Conservation (phyloP, 2,888 invertebrate species). For the Acanthacorydalis orientalis region DNA sequence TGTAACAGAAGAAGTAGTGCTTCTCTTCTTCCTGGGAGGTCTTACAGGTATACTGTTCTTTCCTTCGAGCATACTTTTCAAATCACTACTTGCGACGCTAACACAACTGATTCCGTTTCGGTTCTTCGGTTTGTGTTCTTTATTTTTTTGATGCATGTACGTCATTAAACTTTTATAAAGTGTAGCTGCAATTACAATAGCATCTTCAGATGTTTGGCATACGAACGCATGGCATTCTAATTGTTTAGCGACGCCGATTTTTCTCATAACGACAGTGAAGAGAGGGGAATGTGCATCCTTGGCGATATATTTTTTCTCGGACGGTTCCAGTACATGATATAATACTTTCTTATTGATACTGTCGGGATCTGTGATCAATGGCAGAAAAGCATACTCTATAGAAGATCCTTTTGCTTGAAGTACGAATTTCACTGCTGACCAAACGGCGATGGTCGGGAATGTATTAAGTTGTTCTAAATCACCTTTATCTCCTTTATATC, state of each 20-base stretch:
- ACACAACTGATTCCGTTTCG: constrained; percentile 62
- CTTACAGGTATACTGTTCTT: constrained; percentile 36
- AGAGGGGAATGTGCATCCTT: constrained; percentile 58
- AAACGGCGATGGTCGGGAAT: constrained; percentile 81
- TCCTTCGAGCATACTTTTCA: constrained; percentile 16
- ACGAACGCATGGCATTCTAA: constrained; percentile 85
- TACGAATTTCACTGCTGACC: constrained; percentile 81
- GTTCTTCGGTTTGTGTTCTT: constrained; percentile 43
- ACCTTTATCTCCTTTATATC: constrained; percentile 43
- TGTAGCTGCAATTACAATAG: constrained; percentile 80
- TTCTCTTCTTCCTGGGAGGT: constrained; percentile 60
- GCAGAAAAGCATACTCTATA: constrained; percentile 59
- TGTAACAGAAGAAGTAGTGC: constrained; percentile 29
- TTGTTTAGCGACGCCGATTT: constrained; percentile 56
- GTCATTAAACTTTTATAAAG: constrained; percentile 77
- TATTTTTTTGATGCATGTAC: constrained; percentile 44
- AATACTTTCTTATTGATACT: constrained; percentile 56
- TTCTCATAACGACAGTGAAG: constrained; percentile 81
- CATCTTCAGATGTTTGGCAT: constrained; percentile 78
- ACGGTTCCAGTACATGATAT: constrained; percentile 36
- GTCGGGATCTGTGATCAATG: constrained; percentile 67
- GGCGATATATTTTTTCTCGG: constrained; percentile 38
- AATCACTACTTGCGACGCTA: constrained; percentile 48
- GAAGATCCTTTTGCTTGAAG: constrained; percentile 42
- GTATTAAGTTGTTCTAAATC: constrained; percentile 56